Conservation (phyloP, 2,113 vertebrate genomes). For the Nansenia antarctica region DNA sequence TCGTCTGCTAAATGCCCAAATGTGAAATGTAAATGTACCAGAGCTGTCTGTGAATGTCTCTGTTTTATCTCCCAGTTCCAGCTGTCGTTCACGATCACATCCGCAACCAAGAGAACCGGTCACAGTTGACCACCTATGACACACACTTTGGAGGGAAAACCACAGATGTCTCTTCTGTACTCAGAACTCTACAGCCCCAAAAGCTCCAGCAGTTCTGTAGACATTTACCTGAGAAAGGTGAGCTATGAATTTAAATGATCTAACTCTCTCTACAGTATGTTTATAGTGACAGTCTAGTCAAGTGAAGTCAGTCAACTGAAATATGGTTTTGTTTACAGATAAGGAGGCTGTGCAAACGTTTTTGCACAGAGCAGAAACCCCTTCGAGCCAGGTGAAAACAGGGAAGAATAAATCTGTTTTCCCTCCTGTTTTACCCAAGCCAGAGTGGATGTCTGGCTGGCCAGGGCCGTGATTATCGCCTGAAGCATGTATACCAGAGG, state of each 20-base stretch:
- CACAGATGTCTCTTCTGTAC: slow-evolving; percentile 54
- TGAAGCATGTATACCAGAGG: not conserved
- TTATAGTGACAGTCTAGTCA: not conserved
- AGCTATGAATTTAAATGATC: not conserved
- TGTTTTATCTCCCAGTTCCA: slow-evolving; percentile 68
- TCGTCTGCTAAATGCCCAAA: too few relatives aligned
- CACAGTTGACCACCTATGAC: slow-evolving; percentile 69
- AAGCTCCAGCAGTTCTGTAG: slow-evolving; percentile 63
- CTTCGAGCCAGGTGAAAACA: slow-evolving; percentile 12
- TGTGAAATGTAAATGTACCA: too few relatives aligned
- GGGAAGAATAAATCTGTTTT: slow-evolving; percentile 13
- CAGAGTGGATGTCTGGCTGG: slow-evolving; percentile 46
- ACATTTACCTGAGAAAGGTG: slow-evolving; percentile 66
- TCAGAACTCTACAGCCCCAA: slow-evolving; percentile 63
- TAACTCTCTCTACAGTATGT: not conserved
- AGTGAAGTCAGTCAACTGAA: not conserved
- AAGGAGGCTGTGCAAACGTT: slow-evolving; percentile 32
- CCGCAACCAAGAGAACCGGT: slow-evolving; percentile 56
- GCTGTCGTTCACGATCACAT: slow-evolving; percentile 66
- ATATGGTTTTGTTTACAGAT: slow-evolving; percentile 47
- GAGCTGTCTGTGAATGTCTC: not conserved
- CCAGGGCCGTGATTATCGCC: slow-evolving; percentile 36
- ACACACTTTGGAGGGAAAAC: slow-evolving; percentile 68
- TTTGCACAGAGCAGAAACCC: slow-evolving; percentile 17
- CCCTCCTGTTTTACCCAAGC: not conserved